A percentile compares a stretch with the other conserved stretches of the same genome.
These are phyloP conservation scores for Alaudala cheleensis DNA, from an alignment of 2,113 vertebrate genomes.

Conservation along the genomic window DNA sequence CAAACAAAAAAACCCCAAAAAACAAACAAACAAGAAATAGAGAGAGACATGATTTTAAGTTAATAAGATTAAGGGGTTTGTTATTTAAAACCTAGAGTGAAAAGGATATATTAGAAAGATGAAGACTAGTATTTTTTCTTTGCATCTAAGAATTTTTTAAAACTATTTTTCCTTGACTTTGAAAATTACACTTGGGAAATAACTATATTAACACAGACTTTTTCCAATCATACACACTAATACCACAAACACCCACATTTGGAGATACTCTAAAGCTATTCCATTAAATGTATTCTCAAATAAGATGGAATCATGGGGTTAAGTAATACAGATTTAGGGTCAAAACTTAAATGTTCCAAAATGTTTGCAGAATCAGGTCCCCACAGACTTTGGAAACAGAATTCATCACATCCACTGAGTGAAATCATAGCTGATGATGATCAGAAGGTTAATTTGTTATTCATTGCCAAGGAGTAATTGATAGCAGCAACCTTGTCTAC, in stretches of 20 bases:
- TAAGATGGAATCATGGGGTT: neutral
- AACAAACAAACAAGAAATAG: neutral
- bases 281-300: neutral
- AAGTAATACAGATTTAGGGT: neutral
- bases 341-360: neutral
- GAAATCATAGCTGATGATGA: slow-evolving; percentile 2
- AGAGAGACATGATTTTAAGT: neutral
- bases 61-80: neutral
- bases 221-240: neutral
- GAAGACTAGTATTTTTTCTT: neutral
- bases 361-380: neutral
- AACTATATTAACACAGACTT: neutral
- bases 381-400: neutral
- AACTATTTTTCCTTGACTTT: neutral
- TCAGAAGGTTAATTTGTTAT: slow-evolving; percentile 34
- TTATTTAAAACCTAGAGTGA: neutral
- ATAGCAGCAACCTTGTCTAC: slow-evolving; percentile 33
- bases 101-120: neutral
- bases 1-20: too few relatives aligned
- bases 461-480: slow-evolving; percentile 18
- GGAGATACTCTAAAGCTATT: neutral
- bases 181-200: neutral
- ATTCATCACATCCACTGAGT: neutral
- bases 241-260: neutral
- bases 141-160: neutral